Evolutionary conservation across 2,888 invertebrate genomes (phyloP).

Genomic region (Gymnosoma rotundatum): DNA sequence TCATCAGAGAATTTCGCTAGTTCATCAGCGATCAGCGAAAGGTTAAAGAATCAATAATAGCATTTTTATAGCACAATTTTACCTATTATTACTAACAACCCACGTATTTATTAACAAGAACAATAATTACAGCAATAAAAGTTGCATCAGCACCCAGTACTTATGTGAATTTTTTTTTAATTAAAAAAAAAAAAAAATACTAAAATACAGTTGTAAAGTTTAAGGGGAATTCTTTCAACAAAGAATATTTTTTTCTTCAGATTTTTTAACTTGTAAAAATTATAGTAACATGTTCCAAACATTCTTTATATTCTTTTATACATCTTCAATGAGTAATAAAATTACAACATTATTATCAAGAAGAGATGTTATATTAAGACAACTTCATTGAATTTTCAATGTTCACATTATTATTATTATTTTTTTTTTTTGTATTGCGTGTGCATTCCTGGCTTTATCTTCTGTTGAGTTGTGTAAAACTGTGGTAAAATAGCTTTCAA

Average conservation of each 20-base stretch:
- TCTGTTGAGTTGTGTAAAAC: slow-evolving; percentile 26
- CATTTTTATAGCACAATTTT: too few relatives aligned
- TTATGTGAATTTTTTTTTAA: slow-evolving; percentile 13
- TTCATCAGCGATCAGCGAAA: too few relatives aligned
- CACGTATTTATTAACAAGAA: slow-evolving; percentile 6
- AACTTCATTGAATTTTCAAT: slow-evolving; percentile 62
- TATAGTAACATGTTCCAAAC: slow-evolving; percentile 48
- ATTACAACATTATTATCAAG: slow-evolving; percentile 14
- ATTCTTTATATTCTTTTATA: slow-evolving; percentile 47
- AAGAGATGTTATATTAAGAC: slow-evolving; percentile 53
- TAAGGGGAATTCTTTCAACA: slow-evolving; percentile 36
- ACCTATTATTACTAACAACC: not conserved
- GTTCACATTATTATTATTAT: slow-evolving; percentile 35
- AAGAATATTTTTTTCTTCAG: slow-evolving; percentile 1
- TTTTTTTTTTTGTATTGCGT: slow-evolving; percentile 6
- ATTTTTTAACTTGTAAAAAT: slow-evolving; percentile 47
- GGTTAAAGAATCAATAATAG: too few relatives aligned
- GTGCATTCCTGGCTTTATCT: slow-evolving; percentile 12
- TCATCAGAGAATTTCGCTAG: too few relatives aligned
- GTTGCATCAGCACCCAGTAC: slow-evolving; percentile 32
- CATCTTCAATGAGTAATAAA: slow-evolving; percentile 33
- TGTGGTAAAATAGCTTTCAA: not conserved
- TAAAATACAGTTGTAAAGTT: slow-evolving; percentile 37
- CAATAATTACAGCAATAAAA: slow-evolving; percentile 36
- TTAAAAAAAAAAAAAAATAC: not conserved